A percentile compares a stretch with the other conserved stretches of the same genome.
Conservation (phyloP, 2,888 invertebrate genomes). For the Anagyrus pseudococci region DNA sequence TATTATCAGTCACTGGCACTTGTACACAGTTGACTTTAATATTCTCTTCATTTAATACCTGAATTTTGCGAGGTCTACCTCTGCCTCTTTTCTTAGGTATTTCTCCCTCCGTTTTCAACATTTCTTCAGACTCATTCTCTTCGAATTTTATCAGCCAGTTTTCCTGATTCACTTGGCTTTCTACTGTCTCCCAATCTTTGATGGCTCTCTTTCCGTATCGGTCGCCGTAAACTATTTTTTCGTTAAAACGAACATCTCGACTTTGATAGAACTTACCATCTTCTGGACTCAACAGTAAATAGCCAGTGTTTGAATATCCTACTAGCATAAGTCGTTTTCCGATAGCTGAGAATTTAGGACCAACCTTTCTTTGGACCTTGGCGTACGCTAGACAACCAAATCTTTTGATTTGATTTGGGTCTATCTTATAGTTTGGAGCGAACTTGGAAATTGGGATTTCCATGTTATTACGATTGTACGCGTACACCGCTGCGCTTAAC, state of each 20-base stretch:
- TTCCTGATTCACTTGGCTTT: not conserved
- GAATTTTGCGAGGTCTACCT: not conserved
- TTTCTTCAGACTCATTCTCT: not conserved
- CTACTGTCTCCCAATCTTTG: not conserved
- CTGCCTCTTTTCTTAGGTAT: not conserved
- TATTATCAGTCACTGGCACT: not conserved
- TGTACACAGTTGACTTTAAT: not conserved
- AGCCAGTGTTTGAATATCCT: conserved; percentile 30
- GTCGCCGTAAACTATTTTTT: conserved; percentile 42
- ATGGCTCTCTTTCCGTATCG: conserved; percentile 16
- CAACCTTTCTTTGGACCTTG: not conserved
- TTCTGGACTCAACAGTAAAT: conserved; percentile 38
- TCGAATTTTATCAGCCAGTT: conserved; percentile 4
- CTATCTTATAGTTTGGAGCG: conserved; percentile 21
- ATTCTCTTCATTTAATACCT: not conserved
- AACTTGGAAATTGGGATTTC: conserved; percentile 22
- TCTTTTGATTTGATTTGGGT: conserved; percentile 30
- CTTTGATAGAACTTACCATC: conserved; percentile 35
- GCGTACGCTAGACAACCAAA: conserved; percentile 17
- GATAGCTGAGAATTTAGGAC: not conserved
- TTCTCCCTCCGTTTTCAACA: conserved; percentile 14
- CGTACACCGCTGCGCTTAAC: conserved; percentile 29
- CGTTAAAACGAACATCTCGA: conserved; percentile 32
- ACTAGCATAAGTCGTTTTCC: conserved; percentile 5
- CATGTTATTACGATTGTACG: conserved; percentile 32